Evolutionary conservation across 2,888 invertebrate genomes (phyloP), one percentile per base, ranked within the genome.

Genomic region (Mimumesa dahlbomi): DNA sequence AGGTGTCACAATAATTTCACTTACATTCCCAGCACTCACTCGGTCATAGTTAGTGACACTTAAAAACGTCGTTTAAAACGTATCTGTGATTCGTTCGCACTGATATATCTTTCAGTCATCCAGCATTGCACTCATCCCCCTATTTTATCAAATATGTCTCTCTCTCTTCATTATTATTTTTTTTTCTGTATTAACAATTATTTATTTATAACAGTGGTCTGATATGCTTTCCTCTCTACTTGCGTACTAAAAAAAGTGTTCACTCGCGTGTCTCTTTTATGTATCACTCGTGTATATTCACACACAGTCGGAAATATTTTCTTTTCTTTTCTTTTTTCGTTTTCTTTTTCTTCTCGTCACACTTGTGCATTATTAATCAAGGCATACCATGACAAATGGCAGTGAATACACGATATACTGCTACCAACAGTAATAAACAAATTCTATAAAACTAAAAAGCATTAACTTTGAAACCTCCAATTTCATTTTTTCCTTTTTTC

Each of bases 141-240:
- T 85, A 82, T 79, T 80, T 81, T 81, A 84, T 79, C 82, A 85
- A 82, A 81, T 81, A 78, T 77, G 71, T 76, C 73, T 82, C 73
- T 81, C 59, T n/a, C n/a, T n/a, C n/a, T n/a, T n/a, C n/a, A n/a
- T n/a, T n/a, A n/a, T n/a, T n/a, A n/a, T n/a, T n/a, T n/a, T n/a
- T 74, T 67, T 59, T 75, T 73, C 71, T 79, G 73, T 76, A 80
- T 86, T 81, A 85, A 86, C 85, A 87, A 85, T 87, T 82, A 83
- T 83, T 84, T 82, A 84, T 80, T 82, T 75, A 83, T 87, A 89
- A 88, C 88, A 89, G 82, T 85, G 82, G 82, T 88, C 82, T 89
- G 89, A 89, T 89, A 89, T 89, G 89, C 86, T 85, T 85, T 75
- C 70, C 82, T 81, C 76, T 78, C 59, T 74, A 66, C 72, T n/a